Base-by-base conservation (phyloP, 2,888 invertebrate genomes). In the Cremastobaeus sp. region DNA sequence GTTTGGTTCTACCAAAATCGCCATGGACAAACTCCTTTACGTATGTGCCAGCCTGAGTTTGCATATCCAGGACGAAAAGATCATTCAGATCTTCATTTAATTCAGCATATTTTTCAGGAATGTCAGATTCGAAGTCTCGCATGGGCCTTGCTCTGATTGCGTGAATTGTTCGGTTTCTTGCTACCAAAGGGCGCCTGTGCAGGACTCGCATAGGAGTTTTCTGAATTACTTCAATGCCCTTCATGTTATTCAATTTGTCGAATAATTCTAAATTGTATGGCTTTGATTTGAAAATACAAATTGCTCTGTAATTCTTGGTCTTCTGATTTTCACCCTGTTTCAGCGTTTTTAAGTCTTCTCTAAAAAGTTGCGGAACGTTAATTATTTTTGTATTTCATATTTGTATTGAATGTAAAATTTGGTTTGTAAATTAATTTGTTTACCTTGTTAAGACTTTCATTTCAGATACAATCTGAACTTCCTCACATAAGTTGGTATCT, bases 21-120 rank as follows among this genome's bases (percentile, higher is more conserved):
- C 98, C 96, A 88, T 99, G 97, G 14, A 96, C 95, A 89, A 99
- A 96, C 89, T 99, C 99, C 89, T 99, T 99, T 0, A 99, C 92
- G 86, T 99, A 99, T 32, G 97, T 96, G 35, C 98, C 98, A 6
- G 98, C 98, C 84, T 96, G 94, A 0, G 96, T 95, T 47, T 91
- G 91, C 14, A 97, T 79, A 69, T 91, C 90, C 20, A 97, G 82
- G 43, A 90, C 89, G 80, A 97, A 91, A 48, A 92, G 88, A 74
- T 89, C 54, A 14, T 78, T 76, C 4, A 77, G 21, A 32, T 76
- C 18, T 52, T 68, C 54, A 17, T 60, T 28, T 55, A 80, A 65
- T 12, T 77, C 68, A 12, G 71, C 21, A 18, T 80, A 50, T 59
- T 85, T 85, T 5, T 81, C 11, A 2, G 74, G 28, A 35, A 74